Evolutionary conservation across 2,797 vertebrate species (phyloP).

Genomic region (Bryconaethiops microstoma): DNA sequence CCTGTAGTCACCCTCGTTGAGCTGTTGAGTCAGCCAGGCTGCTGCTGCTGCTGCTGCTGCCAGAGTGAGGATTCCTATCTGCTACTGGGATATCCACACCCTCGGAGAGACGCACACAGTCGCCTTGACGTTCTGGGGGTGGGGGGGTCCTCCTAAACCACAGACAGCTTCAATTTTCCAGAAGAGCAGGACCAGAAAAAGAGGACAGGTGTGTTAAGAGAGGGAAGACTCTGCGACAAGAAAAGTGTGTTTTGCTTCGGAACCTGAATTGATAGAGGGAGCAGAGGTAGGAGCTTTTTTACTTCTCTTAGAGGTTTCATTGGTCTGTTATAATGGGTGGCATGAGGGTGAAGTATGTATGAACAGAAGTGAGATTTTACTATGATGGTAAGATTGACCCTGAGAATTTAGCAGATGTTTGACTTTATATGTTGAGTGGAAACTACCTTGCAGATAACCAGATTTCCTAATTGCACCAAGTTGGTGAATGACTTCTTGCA

Average conservation of each 20-base stretch:
- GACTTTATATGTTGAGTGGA: background rate
- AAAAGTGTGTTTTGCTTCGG: slow-evolving; percentile 7
- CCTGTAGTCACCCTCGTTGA: slow-evolving; percentile 59
- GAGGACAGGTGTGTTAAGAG: slow-evolving; percentile 50
- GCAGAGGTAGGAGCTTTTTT: slow-evolving; percentile 48
- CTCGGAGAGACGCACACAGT: slow-evolving; percentile 31
- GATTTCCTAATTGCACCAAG: background rate
- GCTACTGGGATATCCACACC: slow-evolving; percentile 54
- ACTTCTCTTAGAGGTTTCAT: background rate
- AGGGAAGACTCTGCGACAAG: slow-evolving; percentile 25
- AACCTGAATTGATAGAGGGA: slow-evolving; percentile 12
- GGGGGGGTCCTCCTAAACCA: background rate
- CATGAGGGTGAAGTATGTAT: background rate
- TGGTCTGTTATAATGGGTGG: background rate
- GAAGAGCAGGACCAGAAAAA: slow-evolving; percentile 56
- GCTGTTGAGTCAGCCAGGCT: slow-evolving; percentile 65
- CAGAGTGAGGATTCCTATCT: slow-evolving; percentile 61
- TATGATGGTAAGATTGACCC: background rate
- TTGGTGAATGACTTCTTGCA: background rate
- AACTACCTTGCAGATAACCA: background rate
- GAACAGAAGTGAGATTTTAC: background rate
- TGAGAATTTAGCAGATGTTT: background rate
- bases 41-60: slow-evolving; percentile 62
- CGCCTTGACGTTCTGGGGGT: slow-evolving; percentile 38
- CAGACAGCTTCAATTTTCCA: slow-evolving; percentile 14